Evolutionary conservation across 2,113 vertebrate genomes (phyloP), one percentile per base, ranked within the genome.

Genomic region (Xenopus laevis): DNA sequence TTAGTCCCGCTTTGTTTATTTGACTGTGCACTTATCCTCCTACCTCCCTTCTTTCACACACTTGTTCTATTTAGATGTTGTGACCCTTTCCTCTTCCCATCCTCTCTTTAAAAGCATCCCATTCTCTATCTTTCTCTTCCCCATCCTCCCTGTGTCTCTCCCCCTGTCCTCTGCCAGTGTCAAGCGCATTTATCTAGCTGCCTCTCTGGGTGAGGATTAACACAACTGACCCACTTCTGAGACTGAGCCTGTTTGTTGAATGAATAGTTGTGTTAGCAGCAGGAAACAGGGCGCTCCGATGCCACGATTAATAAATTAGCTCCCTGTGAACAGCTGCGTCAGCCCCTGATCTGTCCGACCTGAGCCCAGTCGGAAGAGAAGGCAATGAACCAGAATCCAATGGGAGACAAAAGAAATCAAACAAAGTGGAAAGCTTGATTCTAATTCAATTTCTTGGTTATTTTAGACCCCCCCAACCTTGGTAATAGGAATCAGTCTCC

Each of bases 151-250:
- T 53, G 4, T 27, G 46, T 52, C 63, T 58, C 65, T 57, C 47
- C 40, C 17, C 61, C 62, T 58, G 65, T 63, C 62, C 18, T 17
- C 13, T 16, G 72, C 53, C 72, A 18, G 63, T 74, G 72, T 74
- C 72, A 74, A 64, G 72, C 67, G 63, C 72, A 74, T 74, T 74
- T 67, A 74, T 74, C 64, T 60, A 47, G 64, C 72, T 74, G 72
- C 72, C 72, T 67, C 72, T 74, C 72, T 18, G 63, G 1, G 27
- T 79, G 58, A 81, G 71, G 76, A 82, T 79, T 81, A 66, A 74
- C 58, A 62, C 0, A 55, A 45, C 58, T 82, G 82, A 83, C 82
- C 79, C 82, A 77, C 73, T 85, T 82, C 72, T 67, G 72, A 74
- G 72, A 74, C 63, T 60, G 72, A 57, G 72, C 72, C 66, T 74